Percentiles rank a stretch among this genome's conserved stretches.
Evolutionary conservation across 2,113 vertebrate species (phyloP).

Genomic region (Isichthys henryi): DNA sequence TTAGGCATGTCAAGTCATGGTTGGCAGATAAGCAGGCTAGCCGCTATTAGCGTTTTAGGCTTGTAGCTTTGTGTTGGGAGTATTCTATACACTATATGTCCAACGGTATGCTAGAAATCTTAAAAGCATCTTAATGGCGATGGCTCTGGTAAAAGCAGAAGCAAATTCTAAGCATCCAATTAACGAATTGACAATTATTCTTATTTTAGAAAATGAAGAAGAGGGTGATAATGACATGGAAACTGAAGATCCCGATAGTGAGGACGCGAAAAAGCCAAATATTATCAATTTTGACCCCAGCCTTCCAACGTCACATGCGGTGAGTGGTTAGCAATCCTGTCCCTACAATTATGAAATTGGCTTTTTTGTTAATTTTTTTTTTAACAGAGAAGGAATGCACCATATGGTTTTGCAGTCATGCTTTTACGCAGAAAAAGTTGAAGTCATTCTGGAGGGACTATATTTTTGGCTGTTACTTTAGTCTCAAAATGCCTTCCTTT

Average conservation of each 20-base stretch:
- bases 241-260: constrained; percentile 79
- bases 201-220: constrained; percentile 69
- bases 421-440: background rate
- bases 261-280: constrained; percentile 74
- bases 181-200: background rate
- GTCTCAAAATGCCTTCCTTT: background rate
- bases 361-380: background rate
- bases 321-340: constrained; percentile 48
- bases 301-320: constrained; percentile 86
- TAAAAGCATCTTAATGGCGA: background rate
- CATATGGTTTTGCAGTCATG: background rate
- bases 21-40: background rate
- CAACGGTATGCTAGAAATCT: background rate
- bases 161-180: background rate
- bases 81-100: background rate
- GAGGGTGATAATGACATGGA: constrained; percentile 88
- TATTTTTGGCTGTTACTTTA: background rate
- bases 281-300: constrained; percentile 93
- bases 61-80: background rate
- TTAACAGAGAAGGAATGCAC: background rate
- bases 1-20: constrained; percentile 12
- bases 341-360: background rate
- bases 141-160: background rate
- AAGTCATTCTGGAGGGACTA: background rate
- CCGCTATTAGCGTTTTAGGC: background rate